Evolutionary conservation across 2,888 invertebrate species (phyloP).

Genomic region (Siphlonurus alternatus): DNA sequence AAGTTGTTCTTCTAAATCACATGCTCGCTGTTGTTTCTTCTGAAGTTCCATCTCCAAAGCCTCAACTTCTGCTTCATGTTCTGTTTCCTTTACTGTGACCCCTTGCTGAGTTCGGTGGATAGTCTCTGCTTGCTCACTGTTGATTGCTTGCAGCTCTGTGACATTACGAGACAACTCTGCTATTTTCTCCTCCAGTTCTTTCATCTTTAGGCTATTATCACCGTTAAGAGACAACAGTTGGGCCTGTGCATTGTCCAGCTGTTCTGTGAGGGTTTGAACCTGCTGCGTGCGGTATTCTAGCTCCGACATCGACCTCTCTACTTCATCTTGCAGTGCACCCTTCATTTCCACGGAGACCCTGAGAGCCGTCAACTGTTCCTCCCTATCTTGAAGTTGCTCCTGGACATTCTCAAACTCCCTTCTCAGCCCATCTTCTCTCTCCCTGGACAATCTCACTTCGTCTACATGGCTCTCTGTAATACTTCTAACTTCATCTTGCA

Average conservation of each 20-base stretch:
- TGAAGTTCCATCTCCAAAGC: slow-evolving; percentile 13
- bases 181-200: slow-evolving; percentile 29
- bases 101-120: not conserved
- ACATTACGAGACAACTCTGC: slow-evolving; percentile 25
- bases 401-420: slow-evolving; percentile 43
- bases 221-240: slow-evolving; percentile 26
- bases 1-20: not conserved
- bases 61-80: slow-evolving; percentile 17
- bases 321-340: slow-evolving; percentile 18
- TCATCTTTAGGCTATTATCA: slow-evolving; percentile 21
- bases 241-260: slow-evolving; percentile 24
- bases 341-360: slow-evolving; percentile 14
- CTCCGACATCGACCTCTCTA: slow-evolving; percentile 20
- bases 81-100: slow-evolving; percentile 3
- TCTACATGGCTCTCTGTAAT: slow-evolving; percentile 15
- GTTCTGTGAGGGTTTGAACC: slow-evolving; percentile 20
- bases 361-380: slow-evolving; percentile 14
- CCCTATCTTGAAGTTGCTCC: slow-evolving; percentile 42
- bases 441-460: slow-evolving; percentile 36
- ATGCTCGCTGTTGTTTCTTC: slow-evolving; percentile 11
- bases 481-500: slow-evolving; percentile 25
- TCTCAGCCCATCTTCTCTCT: slow-evolving; percentile 21
- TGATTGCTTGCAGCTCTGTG: slow-evolving; percentile 22
- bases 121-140: slow-evolving; percentile 25
- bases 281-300: slow-evolving; percentile 15